phyloP scores from a whole-genome alignment of 1,140 invertebrate species.

The Caenorhabditis tropicalis region DNA sequence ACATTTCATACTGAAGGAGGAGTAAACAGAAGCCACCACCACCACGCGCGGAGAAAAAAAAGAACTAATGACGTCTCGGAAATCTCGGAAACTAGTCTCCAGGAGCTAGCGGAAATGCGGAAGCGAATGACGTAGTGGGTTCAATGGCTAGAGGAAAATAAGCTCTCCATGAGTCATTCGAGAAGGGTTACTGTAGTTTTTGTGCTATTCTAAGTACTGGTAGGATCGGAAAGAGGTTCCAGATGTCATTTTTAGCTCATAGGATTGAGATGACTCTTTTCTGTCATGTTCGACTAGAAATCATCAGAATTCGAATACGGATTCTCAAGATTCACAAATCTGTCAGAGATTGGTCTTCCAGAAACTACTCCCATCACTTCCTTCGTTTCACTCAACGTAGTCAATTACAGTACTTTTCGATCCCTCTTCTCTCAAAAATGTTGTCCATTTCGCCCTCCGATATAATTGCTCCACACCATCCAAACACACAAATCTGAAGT shows the following conservation, averaged over 20 bases:
- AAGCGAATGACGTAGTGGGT: neutral
- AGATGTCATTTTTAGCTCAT: no score
- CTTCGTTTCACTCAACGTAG: no score
- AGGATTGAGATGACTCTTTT: no score
- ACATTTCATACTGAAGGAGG: neutral
- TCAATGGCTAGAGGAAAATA: neutral
- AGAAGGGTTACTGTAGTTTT: no score
- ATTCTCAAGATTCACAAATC: neutral
- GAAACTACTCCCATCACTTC: no score
- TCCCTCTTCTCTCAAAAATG: neutral
- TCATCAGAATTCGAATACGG: no score
- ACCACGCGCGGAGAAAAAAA: neutral
- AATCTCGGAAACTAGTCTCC: neutral
- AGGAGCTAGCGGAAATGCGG: neutral
- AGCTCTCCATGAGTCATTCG: neutral
- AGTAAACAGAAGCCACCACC: neutral
- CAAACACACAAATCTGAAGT: constrained; percentile 31
- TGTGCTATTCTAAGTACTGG: no score
- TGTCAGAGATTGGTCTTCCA: no score
- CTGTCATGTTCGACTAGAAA: no score
- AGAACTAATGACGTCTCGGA: constrained; percentile 5
- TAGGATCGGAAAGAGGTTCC: no score
- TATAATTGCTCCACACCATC: constrained; percentile 36
- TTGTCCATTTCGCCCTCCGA: neutral
- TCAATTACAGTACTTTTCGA: neutral